Conservation (phyloP, 1,140 invertebrate genomes). For the Bombus terrestris region DNA sequence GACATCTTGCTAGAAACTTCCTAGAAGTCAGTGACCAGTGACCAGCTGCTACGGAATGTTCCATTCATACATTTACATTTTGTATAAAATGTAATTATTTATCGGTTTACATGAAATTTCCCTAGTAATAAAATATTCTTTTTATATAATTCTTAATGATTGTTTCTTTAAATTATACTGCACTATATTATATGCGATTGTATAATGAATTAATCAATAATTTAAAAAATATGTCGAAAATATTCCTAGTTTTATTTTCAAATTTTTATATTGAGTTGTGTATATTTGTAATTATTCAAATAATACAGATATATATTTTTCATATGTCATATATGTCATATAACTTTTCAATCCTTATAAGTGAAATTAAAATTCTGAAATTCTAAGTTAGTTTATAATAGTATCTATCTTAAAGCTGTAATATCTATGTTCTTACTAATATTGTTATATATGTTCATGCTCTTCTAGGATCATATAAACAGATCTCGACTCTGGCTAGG, state of each 20-base stretch:
- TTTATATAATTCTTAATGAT: not conserved
- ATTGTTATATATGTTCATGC: not conserved
- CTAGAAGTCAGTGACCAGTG: slow-evolving; percentile 67
- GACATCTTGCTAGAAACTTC: slow-evolving; percentile 79
- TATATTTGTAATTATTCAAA: not conserved
- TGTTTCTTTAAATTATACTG: not conserved
- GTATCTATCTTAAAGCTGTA: not conserved
- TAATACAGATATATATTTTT: not conserved
- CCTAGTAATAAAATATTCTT: not conserved
- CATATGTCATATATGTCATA: not conserved
- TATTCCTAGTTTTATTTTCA: not conserved
- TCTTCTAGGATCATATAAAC: too few species aligned
- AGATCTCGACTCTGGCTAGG: too few species aligned
- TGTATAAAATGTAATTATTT: not conserved
- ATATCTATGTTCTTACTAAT: not conserved
- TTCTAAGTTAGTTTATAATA: not conserved
- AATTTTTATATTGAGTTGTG: not conserved
- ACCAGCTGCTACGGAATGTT: slow-evolving; percentile 57
- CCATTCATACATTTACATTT: slow-evolving; percentile 41
- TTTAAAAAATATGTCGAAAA: not conserved
- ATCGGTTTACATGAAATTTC: slow-evolving; percentile 13
- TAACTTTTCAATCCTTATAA: not conserved
- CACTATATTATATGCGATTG: not conserved
- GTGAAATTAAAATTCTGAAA: not conserved
- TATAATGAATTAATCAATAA: not conserved